A percentile compares a stretch with the other conserved stretches of the same genome.
These are phyloP conservation scores for Temnothorax rugatulus DNA, from an alignment of 2,888 invertebrate genomes.

Conservation along the genomic window DNA sequence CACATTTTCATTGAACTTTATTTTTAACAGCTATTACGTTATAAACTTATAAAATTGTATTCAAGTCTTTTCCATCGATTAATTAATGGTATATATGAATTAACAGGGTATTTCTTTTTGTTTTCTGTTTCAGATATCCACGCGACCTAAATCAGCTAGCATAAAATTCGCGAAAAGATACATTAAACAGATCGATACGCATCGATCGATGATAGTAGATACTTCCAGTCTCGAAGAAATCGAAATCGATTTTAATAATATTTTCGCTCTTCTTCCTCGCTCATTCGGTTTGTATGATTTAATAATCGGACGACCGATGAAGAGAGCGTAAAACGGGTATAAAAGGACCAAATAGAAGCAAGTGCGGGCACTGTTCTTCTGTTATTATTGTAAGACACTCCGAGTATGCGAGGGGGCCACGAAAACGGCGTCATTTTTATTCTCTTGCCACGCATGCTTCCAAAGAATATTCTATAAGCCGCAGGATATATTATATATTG, in stretches of 20 bases:
- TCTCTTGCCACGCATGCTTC: conserved; percentile 54
- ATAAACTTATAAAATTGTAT: background rate
- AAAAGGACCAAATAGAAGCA: conserved; percentile 53
- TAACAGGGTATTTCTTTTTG: conserved; percentile 35
- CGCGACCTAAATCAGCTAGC: conserved; percentile 74
- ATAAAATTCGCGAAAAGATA: conserved; percentile 65
- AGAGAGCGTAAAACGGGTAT: conserved; percentile 28
- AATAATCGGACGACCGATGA: conserved; percentile 16
- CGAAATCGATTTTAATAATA: conserved; percentile 33
- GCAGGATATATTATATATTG: conserved; percentile 39
- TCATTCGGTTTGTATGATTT: conserved; percentile 27
- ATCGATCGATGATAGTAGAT: conserved; percentile 45
- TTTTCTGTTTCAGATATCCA: conserved; percentile 83
- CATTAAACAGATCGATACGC: conserved; percentile 18
- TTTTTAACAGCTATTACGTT: background rate
- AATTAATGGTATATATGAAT: background rate
- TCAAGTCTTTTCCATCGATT: conserved; percentile 18
- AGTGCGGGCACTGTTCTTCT: conserved; percentile 66
- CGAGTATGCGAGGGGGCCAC: conserved; percentile 12
- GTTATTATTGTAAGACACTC: conserved; percentile 26
- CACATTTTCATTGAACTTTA: background rate
- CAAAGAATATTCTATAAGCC: conserved; percentile 58
- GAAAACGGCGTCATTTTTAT: conserved; percentile 26
- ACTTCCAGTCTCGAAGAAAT: conserved; percentile 19
- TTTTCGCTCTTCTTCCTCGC: conserved; percentile 22